A percentile compares a stretch with the other conserved stretches of the same genome.
Evolutionary conservation across 2,888 invertebrate species (phyloP).

Genomic region (Polydrusus pterygomalis): DNA sequence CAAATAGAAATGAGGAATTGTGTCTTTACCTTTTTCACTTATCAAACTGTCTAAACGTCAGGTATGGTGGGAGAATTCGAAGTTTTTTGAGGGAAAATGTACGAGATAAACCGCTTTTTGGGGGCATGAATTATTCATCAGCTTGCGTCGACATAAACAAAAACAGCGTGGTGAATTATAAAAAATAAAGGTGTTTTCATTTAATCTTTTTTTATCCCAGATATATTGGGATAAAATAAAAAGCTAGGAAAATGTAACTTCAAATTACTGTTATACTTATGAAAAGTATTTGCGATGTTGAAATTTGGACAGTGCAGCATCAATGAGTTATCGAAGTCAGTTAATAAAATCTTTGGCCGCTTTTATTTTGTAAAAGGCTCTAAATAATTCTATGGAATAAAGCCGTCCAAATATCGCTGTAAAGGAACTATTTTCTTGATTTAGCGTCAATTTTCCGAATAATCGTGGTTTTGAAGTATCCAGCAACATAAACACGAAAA

Average conservation of each 20-base stretch:
- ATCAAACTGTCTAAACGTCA: constrained; percentile 28
- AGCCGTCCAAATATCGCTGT: neutral
- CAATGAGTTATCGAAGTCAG: no score
- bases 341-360: neutral
- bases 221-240: neutral
- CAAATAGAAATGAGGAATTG: constrained; percentile 21
- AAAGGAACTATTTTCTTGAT: constrained; percentile 7
- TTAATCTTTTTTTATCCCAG: neutral
- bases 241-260: no score
- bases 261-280: no score
- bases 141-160: constrained; percentile 7
- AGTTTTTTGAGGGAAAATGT: constrained; percentile 9
- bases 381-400: constrained; percentile 11
- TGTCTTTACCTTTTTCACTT: constrained; percentile 26
- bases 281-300: no score
- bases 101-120: constrained; percentile 1
- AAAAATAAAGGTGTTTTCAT: neutral
- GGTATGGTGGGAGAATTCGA: neutral
- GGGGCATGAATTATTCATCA: constrained; percentile 10
- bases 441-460: neutral
- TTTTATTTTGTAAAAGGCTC: neutral
- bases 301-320: no score
- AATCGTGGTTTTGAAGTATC: neutral
- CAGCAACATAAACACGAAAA: no score
- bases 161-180: constrained; percentile 12